A percentile compares a stretch with the other conserved stretches of the same genome.
Conservation (phyloP, 35 echinoderm and acorn worm species). For the Amphiura filiformis region DNA sequence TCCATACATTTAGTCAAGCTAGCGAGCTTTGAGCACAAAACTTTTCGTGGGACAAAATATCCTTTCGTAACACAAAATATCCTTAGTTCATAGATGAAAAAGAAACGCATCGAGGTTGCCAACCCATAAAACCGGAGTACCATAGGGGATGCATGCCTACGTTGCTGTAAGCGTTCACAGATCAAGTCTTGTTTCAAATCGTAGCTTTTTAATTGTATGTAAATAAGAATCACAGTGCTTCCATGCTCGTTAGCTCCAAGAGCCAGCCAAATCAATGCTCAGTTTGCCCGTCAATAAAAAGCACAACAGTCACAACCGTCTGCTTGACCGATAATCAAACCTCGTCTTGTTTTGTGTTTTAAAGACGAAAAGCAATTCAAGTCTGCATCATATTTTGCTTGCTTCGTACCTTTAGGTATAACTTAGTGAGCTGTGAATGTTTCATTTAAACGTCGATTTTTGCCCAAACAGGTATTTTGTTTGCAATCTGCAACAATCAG, state of each 20-base stretch:
- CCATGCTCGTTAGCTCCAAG: too few relatives aligned
- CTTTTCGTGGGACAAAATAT: not conserved
- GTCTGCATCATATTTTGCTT: not conserved
- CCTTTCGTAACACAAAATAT: not conserved
- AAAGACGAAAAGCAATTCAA: not conserved
- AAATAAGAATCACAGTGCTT: too few relatives aligned
- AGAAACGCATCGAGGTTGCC: not conserved
- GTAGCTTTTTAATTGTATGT: too few relatives aligned
- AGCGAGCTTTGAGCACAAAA: too few relatives aligned
- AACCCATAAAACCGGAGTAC: not conserved
- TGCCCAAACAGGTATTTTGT: not conserved
- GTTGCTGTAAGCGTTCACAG: not conserved
- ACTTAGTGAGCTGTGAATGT: not conserved
- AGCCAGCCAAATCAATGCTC: not conserved
- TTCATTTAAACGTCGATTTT: not conserved
- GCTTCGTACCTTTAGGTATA: not conserved
- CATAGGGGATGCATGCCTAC: not conserved
- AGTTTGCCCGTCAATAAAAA: not conserved
- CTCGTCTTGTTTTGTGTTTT: not conserved
- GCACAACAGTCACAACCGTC: not conserved
- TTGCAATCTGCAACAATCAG: not conserved
- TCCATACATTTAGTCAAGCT: too few relatives aligned
- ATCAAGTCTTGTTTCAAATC: not conserved
- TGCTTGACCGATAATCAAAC: not conserved
- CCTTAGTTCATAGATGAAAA: not conserved